Evolutionary conservation across 2,888 invertebrate species (phyloP), one percentile per base, ranked within the genome.

Genomic region (Rhagium mordax): DNA sequence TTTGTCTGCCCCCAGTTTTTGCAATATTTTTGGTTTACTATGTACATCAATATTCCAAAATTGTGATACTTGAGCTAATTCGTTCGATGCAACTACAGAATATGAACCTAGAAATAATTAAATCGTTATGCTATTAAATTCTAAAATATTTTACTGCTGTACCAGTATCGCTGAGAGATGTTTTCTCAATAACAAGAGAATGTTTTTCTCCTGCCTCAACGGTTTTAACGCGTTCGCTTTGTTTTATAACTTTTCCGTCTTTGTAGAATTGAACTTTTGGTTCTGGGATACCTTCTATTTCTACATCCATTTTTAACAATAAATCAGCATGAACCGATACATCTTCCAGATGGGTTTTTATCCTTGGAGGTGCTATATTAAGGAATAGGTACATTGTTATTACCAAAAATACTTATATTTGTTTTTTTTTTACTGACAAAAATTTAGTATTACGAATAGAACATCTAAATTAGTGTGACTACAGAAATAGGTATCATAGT

Each of bases 61-160:
- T 85, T 97, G 96, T 0, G 97, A 96, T 72, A 96, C 95, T 88
- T 97, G 96, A 83, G 95, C 96, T 78, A 97, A 90, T 81, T 96
- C 95, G 84, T 97, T 97, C 71, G 93, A 92, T 0, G 95, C 96
- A 0, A 94, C 93, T 3, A 97, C 92, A 0, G 96, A 96, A 86
- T 96, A 98, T 0, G 95, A 94, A 2, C 97, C 86, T 86, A 24
- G 16, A 72, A 5, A 21, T 15, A 67, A 41, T n/a, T 41, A 41
- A 41, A 41, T 41, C 4, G n/a, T 51, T 51, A 49, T 33, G 20
- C 29, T 57, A 21, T 10, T 16, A 1, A n/a, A 51, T 20, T 20
- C 8, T 20, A 6, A 57, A 24, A 29, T 24, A 3, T 29, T 57
- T 57, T 20, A 21, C 61, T 51, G 24, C n/a, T 48, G 61, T 81